These are phyloP conservation scores for Lytechinus pictus DNA, from an alignment of 35 echinoderm and acorn worm species.

Conservation along the genomic window DNA sequence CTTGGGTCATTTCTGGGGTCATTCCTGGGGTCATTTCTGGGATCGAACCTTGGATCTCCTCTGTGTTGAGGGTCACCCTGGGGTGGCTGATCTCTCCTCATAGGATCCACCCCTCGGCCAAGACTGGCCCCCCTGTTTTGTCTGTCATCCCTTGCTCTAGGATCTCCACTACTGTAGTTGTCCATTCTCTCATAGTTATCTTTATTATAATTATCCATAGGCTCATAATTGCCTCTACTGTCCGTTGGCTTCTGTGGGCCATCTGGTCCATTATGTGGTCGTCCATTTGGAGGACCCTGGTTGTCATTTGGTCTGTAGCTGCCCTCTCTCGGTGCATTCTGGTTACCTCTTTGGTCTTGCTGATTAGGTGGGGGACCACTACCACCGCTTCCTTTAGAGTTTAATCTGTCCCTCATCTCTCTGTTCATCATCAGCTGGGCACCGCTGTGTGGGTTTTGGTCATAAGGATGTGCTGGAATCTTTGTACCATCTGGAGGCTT, in stretches of 20 bases:
- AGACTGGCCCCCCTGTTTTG: constrained; percentile 32
- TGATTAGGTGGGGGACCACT: constrained; percentile 45
- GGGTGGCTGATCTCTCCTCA: background rate
- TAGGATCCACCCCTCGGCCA: constrained; percentile 25
- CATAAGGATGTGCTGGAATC: constrained; percentile 40
- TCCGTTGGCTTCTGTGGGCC: constrained; percentile 47
- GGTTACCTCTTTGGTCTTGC: constrained; percentile 45
- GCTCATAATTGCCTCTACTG: constrained; percentile 71
- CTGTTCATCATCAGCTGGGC: constrained; percentile 47
- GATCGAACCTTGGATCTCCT: constrained; percentile 26
- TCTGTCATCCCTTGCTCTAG: constrained; percentile 25
- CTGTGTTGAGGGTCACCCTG: background rate
- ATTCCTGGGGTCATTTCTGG: background rate
- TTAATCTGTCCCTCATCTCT: constrained; percentile 43
- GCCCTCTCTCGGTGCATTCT: constrained; percentile 46
- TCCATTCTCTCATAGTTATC: constrained; percentile 79
- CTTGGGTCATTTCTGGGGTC: constrained; percentile 33
- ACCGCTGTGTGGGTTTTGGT: constrained; percentile 25
- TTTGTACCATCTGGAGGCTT: background rate
- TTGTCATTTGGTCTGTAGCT: constrained; percentile 29
- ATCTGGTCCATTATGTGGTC: constrained; percentile 60
- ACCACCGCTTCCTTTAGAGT: constrained; percentile 14
- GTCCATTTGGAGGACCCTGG: constrained; percentile 33
- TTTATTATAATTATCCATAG: constrained; percentile 70
- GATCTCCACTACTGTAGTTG: constrained; percentile 51